These are phyloP conservation scores for Octodonta nipae DNA, from an alignment of 2,888 invertebrate species.

Conservation along the genomic window DNA sequence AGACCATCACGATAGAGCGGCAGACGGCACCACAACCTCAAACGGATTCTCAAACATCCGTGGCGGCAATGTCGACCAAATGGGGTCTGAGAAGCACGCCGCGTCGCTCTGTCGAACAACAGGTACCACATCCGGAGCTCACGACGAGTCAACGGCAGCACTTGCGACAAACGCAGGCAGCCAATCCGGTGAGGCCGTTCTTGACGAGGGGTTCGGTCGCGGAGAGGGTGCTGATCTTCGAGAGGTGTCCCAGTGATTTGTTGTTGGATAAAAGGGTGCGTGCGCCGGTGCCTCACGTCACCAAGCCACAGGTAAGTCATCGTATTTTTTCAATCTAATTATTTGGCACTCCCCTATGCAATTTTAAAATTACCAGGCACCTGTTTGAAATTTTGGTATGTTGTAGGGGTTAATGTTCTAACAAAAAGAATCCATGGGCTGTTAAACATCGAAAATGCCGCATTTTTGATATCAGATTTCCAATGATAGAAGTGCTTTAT, in stretches of 20 bases:
- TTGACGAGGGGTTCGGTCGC: conserved; percentile 81
- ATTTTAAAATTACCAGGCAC: conserved; percentile 1
- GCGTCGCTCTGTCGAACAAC: conserved; percentile 34
- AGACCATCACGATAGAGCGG: no score
- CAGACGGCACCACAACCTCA: not conserved
- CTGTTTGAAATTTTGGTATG: no score
- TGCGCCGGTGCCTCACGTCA: conserved; percentile 38
- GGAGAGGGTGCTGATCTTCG: conserved; percentile 79
- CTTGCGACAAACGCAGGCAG: conserved; percentile 31
- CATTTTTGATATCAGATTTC: no score
- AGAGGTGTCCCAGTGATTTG: conserved; percentile 73
- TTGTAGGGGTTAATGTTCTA: no score
- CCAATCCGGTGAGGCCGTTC: conserved; percentile 67
- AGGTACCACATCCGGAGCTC: conserved; percentile 53
- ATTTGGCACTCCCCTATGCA: not conserved
- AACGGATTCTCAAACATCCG: conserved; percentile 3
- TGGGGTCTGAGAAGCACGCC: conserved; percentile 32
- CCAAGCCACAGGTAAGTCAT: conserved; percentile 31
- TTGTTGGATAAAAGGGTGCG: conserved; percentile 53
- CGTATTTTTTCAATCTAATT: no score
- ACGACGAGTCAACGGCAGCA: conserved; percentile 48
- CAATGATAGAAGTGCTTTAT: no score
- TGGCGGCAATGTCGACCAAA: conserved; percentile 22
- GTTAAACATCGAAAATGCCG: no score
- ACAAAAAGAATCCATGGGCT: no score